These are phyloP conservation scores for Drosophila nr. medialis DNA, from an alignment of 2,888 invertebrate genomes.

Conservation along the genomic window DNA sequence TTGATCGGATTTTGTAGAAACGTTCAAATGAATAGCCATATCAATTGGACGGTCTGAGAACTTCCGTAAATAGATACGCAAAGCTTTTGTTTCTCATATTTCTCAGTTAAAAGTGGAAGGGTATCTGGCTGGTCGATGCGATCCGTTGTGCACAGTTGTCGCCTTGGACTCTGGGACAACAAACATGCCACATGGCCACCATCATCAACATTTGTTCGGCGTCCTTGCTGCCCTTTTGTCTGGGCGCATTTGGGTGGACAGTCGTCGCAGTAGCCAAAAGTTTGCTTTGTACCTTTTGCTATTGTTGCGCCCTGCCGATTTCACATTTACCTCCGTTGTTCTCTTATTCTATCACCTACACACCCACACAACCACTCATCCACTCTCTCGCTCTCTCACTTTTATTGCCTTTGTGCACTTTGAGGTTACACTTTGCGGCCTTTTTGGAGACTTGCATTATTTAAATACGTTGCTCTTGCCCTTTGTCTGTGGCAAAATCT, in stretches of 20 bases:
- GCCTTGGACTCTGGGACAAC: conserved; percentile 35
- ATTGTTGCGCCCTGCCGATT: conserved; percentile 60
- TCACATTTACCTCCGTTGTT: conserved; percentile 30
- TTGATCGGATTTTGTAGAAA: neutral
- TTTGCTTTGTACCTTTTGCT: conserved; percentile 66
- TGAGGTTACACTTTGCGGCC: conserved; percentile 49
- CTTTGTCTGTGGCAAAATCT: conserved; percentile 27
- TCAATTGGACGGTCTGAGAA: neutral
- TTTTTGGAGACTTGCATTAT: conserved; percentile 55
- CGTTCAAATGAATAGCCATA: neutral
- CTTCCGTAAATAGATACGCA: neutral
- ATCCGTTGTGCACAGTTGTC: neutral
- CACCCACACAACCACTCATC: neutral
- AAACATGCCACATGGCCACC: conserved; percentile 62
- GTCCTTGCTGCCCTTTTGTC: conserved; percentile 56
- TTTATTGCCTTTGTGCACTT: conserved; percentile 19
- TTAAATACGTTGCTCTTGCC: conserved; percentile 45
- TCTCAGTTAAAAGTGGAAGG: neutral
- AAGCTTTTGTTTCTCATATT: neutral
- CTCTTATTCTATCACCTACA: neutral
- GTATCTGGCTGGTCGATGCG: conserved; percentile 23
- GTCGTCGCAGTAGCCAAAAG: conserved; percentile 68
- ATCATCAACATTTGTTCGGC: conserved; percentile 63
- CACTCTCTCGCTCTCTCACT: neutral
- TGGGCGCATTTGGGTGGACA: conserved; percentile 72